Conservation (phyloP, 2,797 vertebrate genomes). For the Gallinago solitaria region DNA sequence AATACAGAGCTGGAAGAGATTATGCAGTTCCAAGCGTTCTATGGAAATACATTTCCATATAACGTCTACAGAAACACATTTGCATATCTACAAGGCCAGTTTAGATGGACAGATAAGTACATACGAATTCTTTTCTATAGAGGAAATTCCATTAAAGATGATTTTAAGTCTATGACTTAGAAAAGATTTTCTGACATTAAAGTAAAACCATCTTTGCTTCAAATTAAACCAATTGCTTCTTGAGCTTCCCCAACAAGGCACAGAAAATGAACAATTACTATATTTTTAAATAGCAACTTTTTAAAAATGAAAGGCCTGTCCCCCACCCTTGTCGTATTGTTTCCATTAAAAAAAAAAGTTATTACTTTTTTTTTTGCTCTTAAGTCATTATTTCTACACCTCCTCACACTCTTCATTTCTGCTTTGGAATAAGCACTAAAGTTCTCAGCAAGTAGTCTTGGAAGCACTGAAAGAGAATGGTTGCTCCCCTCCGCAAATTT, state of each 20-base stretch:
- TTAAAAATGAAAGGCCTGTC: not conserved
- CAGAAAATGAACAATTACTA: not conserved
- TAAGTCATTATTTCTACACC: not conserved
- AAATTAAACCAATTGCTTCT: not conserved
- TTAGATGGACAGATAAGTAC: not conserved
- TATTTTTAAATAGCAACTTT: not conserved
- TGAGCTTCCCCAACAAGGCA: not conserved
- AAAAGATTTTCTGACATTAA: not conserved
- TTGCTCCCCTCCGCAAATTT: not conserved
- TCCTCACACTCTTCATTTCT: not conserved
- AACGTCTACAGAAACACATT: not conserved
- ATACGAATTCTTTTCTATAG: not conserved
- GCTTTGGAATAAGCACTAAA: not conserved
- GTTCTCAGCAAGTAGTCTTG: not conserved
- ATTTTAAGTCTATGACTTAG: not conserved
- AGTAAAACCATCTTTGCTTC: not conserved
- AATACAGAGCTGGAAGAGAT: not conserved
- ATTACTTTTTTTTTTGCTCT: not conserved
- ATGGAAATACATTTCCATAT: not conserved
- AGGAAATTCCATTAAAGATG: not conserved
- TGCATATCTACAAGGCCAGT: constrained; percentile 8
- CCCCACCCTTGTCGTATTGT: accelerated
- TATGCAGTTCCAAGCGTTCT: not conserved
- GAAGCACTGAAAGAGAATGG: not conserved
- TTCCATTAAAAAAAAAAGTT: not conserved